Conservation (phyloP, 1,140 invertebrate genomes). For the Campoletis sonorensis region DNA sequence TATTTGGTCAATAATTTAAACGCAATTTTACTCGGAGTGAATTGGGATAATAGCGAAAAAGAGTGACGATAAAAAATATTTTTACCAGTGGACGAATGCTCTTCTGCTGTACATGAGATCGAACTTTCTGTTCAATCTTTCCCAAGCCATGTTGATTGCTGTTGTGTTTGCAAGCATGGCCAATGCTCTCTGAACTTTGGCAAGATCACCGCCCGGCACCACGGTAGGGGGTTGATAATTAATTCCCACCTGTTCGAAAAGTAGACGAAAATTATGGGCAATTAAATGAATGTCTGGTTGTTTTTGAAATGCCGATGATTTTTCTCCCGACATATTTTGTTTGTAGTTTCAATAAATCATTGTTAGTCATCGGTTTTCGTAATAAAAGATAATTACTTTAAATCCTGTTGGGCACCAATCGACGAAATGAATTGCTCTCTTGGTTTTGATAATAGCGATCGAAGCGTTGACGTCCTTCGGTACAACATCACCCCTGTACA, state of each 20-base stretch:
- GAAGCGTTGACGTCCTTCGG: slow-evolving; percentile 76
- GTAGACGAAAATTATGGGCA: background rate
- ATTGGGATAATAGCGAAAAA: background rate
- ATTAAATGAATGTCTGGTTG: background rate
- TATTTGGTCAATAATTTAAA: no score
- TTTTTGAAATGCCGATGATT: background rate
- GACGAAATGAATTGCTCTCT: slow-evolving; percentile 74
- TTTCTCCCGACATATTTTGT: background rate
- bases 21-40: no score
- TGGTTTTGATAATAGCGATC: slow-evolving; percentile 77
- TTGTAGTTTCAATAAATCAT: background rate
- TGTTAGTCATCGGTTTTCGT: no score
- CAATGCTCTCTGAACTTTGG: slow-evolving; percentile 66
- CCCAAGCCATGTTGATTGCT: slow-evolving; percentile 41
- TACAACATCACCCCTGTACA: slow-evolving; percentile 78
- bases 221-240: slow-evolving; percentile 85
- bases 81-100: slow-evolving; percentile 48
- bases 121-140: slow-evolving; percentile 39
- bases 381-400: slow-evolving; percentile 48
- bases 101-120: slow-evolving; percentile 44
- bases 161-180: slow-evolving; percentile 48
- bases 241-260: slow-evolving; percentile 71
- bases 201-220: slow-evolving; percentile 84
- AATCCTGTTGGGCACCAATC: slow-evolving; percentile 80
- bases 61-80: background rate